Percentiles rank a stretch among this genome's conserved stretches.
Evolutionary conservation across 1,140 invertebrate genomes (phyloP).

Genomic region (Bombus sylvicola): DNA sequence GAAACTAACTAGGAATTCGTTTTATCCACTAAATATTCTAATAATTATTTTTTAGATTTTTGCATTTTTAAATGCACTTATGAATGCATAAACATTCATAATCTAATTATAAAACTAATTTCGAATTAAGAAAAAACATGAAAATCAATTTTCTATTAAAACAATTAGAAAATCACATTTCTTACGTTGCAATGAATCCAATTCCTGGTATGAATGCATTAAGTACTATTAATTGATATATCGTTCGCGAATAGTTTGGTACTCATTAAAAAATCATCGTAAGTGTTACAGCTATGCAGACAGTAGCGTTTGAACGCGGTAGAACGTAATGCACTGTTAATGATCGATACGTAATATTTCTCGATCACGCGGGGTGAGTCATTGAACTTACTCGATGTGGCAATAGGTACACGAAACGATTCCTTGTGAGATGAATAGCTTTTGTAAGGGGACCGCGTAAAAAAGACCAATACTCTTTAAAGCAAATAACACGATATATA

Average conservation of each 20-base stretch:
- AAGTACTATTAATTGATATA: not conserved
- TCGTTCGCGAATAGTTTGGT: not conserved
- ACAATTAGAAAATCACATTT: not conserved
- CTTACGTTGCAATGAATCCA: not conserved
- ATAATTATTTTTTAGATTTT: not conserved
- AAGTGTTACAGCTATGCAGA: too few relatives aligned
- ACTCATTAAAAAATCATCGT: slow-evolving; percentile 12
- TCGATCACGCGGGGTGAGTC: slow-evolving; percentile 9
- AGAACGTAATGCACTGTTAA: slow-evolving; percentile 2
- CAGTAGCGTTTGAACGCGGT: not conserved
- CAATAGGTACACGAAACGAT: not conserved
- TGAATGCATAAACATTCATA: not conserved
- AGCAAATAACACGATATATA: not conserved
- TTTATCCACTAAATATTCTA: not conserved
- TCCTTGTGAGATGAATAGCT: not conserved
- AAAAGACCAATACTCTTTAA: slow-evolving; percentile 3
- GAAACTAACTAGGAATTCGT: not conserved
- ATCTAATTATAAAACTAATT: not conserved
- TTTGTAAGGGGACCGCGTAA: not conserved
- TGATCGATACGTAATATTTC: slow-evolving; percentile 12
- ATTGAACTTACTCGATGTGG: not conserved
- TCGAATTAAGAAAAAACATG: not conserved
- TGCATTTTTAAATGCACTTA: not conserved
- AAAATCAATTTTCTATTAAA: slow-evolving; percentile 3
- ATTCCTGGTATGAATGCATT: not conserved